phyloP scores from a whole-genome alignment of 2,888 invertebrate species.

The Andrena fulva region DNA sequence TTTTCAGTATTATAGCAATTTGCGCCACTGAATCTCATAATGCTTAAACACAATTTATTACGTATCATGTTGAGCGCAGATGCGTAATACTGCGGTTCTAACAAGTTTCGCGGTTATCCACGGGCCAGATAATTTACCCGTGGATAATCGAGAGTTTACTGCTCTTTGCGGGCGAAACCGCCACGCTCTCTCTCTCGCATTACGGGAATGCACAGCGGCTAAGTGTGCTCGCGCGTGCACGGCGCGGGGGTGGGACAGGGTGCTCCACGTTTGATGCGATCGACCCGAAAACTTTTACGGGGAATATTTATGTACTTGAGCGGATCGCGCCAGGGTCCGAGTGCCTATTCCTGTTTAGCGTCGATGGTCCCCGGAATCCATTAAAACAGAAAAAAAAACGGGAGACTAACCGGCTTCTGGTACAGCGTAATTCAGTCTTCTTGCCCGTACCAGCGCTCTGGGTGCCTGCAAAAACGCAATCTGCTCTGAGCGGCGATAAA shows the following conservation, averaged over 20 bases:
- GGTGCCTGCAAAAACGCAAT: slow-evolving; percentile 42
- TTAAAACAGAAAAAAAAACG: slow-evolving; percentile 45
- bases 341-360: slow-evolving; percentile 59
- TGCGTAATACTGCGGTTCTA: slow-evolving; percentile 54
- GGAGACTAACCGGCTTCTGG: slow-evolving; percentile 36
- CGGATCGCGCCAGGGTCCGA: slow-evolving; percentile 43
- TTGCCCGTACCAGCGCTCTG: background rate
- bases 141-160: slow-evolving; percentile 62
- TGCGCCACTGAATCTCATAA: slow-evolving; percentile 38
- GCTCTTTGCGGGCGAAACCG: slow-evolving; percentile 41
- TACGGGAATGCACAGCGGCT: slow-evolving; percentile 18
- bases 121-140: slow-evolving; percentile 61
- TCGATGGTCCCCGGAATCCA: slow-evolving; percentile 38
- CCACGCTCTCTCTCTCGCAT: slow-evolving; percentile 5
- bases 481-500: slow-evolving; percentile 34
- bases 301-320: slow-evolving; percentile 37
- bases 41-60: slow-evolving; percentile 56
- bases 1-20: slow-evolving; percentile 31
- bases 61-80: slow-evolving; percentile 44
- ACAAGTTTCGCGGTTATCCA: slow-evolving; percentile 64
- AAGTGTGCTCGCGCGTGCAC: slow-evolving; percentile 30
- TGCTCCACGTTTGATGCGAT: slow-evolving; percentile 26
- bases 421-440: slow-evolving; percentile 48
- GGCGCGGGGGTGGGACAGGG: slow-evolving; percentile 6
- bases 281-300: slow-evolving; percentile 17